Conservation (phyloP, 1,140 invertebrate species). For the Eueides isabella region DNA sequence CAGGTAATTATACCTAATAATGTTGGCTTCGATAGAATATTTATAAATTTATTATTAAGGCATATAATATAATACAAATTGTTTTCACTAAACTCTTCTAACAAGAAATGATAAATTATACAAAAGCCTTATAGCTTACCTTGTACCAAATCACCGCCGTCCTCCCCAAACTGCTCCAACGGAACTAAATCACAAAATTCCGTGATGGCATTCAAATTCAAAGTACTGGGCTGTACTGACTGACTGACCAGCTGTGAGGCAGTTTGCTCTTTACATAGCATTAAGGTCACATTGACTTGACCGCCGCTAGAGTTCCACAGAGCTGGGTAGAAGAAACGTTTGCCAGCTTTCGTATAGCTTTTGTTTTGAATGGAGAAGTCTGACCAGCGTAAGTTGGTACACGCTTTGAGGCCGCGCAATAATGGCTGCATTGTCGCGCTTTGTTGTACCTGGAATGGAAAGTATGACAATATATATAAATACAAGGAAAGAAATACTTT, state of each 20-base stretch:
- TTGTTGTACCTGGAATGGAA: constrained; percentile 85
- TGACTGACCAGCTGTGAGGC: constrained; percentile 82
- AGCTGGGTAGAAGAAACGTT: constrained; percentile 87
- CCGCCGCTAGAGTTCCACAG: constrained; percentile 84
- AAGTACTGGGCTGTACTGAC: constrained; percentile 80
- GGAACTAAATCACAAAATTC: constrained; percentile 91
- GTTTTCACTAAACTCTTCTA: no score
- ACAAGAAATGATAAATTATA: not conserved
- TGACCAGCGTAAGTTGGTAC: constrained; percentile 86
- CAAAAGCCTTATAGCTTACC: constrained; percentile 77
- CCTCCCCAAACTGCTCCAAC: constrained; percentile 83
- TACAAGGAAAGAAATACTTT: no score
- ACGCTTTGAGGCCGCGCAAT: constrained; percentile 87
- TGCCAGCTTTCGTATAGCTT: constrained; percentile 83
- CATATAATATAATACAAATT: no score
- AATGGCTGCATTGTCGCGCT: constrained; percentile 84
- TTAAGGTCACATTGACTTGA: constrained; percentile 86
- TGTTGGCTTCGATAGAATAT: no score
- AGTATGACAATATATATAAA: not conserved
- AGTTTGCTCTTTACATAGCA: constrained; percentile 86
- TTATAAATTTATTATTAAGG: no score
- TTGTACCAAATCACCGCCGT: constrained; percentile 84
- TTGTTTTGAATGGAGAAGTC: constrained; percentile 85
- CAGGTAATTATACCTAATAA: no score
- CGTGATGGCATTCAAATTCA: constrained; percentile 87